phyloP scores from a whole-genome alignment of 1,140 invertebrate genomes.

The Eriocheir sinensis region DNA sequence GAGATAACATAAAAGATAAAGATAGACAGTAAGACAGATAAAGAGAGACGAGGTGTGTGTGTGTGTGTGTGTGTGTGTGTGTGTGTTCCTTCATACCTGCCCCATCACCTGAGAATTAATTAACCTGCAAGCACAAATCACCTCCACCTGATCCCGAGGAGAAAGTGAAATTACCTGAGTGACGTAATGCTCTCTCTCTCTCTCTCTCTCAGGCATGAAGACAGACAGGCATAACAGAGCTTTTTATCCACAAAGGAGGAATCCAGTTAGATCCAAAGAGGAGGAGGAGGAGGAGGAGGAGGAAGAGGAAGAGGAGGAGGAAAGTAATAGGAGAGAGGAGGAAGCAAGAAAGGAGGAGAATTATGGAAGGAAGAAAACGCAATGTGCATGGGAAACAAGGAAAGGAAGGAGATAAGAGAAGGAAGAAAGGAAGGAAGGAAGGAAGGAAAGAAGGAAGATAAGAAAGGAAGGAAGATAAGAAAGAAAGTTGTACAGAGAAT shows the following conservation, averaged over 20 bases:
- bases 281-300: background rate
- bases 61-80: slow-evolving; percentile 22
- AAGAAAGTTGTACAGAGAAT: background rate
- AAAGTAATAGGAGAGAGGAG: background rate
- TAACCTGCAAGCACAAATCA: background rate
- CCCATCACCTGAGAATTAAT: background rate
- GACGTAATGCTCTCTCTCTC: no score
- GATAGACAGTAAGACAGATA: background rate
- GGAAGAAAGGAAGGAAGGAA: background rate
- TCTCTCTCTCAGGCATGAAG: no score
- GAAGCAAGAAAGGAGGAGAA: background rate
- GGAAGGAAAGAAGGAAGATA: background rate
- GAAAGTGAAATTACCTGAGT: background rate
- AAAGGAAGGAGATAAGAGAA: background rate
- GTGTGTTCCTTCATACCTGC: background rate
- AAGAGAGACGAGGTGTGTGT: background rate
- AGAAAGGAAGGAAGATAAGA: background rate
- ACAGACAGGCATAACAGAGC: background rate
- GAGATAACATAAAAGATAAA: background rate
- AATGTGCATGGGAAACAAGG: no score
- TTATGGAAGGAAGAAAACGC: background rate
- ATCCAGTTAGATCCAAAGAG: background rate
- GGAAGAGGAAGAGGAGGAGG: no score
- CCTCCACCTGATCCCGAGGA: background rate
- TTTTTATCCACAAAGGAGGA: background rate